Conservation (phyloP, 1,140 invertebrate genomes). For the Sycophaga agraensis region DNA sequence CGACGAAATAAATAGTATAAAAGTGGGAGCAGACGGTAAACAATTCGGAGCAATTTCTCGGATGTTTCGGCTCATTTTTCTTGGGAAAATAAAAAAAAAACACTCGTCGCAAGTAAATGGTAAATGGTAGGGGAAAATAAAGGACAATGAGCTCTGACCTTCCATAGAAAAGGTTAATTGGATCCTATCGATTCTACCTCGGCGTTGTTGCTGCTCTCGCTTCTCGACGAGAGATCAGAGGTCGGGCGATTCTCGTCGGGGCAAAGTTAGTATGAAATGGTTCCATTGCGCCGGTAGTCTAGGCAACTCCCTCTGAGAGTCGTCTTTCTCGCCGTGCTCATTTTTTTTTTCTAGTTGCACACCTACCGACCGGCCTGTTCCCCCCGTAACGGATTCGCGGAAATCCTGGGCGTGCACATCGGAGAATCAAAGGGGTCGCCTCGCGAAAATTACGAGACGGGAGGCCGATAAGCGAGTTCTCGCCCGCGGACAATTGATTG, state of each 20-base stretch:
- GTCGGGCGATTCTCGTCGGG: slow-evolving; percentile 16
- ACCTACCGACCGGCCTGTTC: too few species aligned
- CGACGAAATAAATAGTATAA: background rate
- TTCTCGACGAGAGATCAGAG: slow-evolving; percentile 39
- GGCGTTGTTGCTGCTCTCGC: slow-evolving; percentile 40
- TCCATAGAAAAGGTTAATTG: slow-evolving; percentile 47
- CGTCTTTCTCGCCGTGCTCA: background rate
- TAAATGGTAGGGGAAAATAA: slow-evolving; percentile 29
- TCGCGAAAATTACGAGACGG: too few species aligned
- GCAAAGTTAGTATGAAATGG: too few species aligned
- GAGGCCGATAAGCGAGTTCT: too few species aligned
- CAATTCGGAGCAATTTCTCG: too few species aligned
- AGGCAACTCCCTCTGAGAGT: slow-evolving; percentile 44
- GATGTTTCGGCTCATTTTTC: too few species aligned
- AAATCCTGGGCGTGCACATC: background rate
- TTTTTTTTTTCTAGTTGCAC: background rate
- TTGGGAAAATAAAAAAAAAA: too few species aligned
- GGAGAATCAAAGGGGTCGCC: background rate
- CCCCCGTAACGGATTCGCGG: too few species aligned
- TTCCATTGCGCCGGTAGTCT: slow-evolving; percentile 40
- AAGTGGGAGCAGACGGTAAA: too few species aligned
- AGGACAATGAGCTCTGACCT: slow-evolving; percentile 42
- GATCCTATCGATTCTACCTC: slow-evolving; percentile 47
- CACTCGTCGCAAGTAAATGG: slow-evolving; percentile 10
- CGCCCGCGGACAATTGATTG: too few species aligned